Percentiles rank a stretch among this genome's conserved stretches.
Evolutionary conservation across 2,888 invertebrate species (phyloP).

Genomic region (Drosophila pseudotakahashii): DNA sequence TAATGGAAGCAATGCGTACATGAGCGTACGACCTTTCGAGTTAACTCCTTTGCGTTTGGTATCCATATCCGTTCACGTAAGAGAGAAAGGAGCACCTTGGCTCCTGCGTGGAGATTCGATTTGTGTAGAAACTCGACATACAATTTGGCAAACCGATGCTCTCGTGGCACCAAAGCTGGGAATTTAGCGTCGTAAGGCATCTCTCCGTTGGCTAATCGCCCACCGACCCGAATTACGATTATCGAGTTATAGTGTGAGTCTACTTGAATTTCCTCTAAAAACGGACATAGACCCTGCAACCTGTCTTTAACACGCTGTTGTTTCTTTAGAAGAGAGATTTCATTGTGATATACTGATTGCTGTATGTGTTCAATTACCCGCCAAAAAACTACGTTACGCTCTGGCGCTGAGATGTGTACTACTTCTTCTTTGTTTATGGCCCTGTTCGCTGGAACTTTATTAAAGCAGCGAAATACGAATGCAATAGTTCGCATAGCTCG

Average conservation of each 20-base stretch:
- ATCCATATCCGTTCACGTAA: neutral
- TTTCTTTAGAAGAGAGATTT: neutral
- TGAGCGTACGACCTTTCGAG: neutral
- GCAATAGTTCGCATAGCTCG: neutral
- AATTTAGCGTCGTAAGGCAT: neutral
- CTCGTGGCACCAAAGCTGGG: neutral
- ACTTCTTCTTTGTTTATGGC: neutral
- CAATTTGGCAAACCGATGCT: neutral
- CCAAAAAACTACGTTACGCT: neutral
- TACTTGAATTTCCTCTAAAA: neutral
- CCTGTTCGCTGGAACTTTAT: neutral
- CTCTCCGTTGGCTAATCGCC: neutral
- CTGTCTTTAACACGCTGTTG: neutral
- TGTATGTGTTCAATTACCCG: neutral
- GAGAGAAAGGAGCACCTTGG: neutral
- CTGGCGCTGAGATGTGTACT: neutral
- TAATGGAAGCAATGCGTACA: neutral
- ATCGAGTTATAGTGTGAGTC: conserved; percentile 4
- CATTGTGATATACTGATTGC: neutral
- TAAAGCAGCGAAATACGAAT: neutral
- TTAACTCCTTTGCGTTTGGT: neutral
- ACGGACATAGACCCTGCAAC: neutral
- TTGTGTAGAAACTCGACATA: neutral
- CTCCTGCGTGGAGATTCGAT: neutral
- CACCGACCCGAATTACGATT: neutral